Evolutionary conservation across 2,888 invertebrate genomes (phyloP).

Genomic region (Rhyacophila evoluta): DNA sequence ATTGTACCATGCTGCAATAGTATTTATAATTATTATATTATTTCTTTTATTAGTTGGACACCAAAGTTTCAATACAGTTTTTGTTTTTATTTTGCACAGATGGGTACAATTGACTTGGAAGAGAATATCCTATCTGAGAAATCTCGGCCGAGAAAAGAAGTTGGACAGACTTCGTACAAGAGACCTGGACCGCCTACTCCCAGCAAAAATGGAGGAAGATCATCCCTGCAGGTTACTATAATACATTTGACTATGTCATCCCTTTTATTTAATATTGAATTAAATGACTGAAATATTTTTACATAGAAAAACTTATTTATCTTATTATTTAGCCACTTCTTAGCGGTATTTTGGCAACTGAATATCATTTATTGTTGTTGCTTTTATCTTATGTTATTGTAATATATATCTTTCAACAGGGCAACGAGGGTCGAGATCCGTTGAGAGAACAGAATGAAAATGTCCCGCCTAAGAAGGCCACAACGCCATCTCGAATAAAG

Average conservation of each 20-base stretch:
- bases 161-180: slow-evolving; percentile 82
- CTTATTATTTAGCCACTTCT: too few relatives aligned
- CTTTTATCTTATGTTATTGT: too few relatives aligned
- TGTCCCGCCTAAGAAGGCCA: slow-evolving; percentile 64
- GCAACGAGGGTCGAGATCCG: slow-evolving; percentile 70
- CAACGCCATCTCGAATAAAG: slow-evolving; percentile 76
- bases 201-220: slow-evolving; percentile 82
- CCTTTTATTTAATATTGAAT: too few relatives aligned
- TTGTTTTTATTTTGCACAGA: slow-evolving; percentile 58
- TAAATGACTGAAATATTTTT: too few relatives aligned
- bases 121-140: slow-evolving; percentile 63
- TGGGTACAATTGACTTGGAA: slow-evolving; percentile 60
- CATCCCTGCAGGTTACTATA: slow-evolving; percentile 75
- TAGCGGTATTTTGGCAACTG: too few relatives aligned
- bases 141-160: slow-evolving; percentile 67
- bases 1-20: not conserved
- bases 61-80: too few relatives aligned
- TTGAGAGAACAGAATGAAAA: slow-evolving; percentile 68
- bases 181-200: slow-evolving; percentile 90
- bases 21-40: not conserved
- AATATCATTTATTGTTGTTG: too few relatives aligned
- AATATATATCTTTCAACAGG: slow-evolving; percentile 59
- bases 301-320: too few relatives aligned
- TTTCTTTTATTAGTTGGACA: too few relatives aligned
- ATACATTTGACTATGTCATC: too few relatives aligned